These are phyloP conservation scores for Mayetiola destructor DNA, from an alignment of 2,888 invertebrate genomes.

Conservation along the genomic window DNA sequence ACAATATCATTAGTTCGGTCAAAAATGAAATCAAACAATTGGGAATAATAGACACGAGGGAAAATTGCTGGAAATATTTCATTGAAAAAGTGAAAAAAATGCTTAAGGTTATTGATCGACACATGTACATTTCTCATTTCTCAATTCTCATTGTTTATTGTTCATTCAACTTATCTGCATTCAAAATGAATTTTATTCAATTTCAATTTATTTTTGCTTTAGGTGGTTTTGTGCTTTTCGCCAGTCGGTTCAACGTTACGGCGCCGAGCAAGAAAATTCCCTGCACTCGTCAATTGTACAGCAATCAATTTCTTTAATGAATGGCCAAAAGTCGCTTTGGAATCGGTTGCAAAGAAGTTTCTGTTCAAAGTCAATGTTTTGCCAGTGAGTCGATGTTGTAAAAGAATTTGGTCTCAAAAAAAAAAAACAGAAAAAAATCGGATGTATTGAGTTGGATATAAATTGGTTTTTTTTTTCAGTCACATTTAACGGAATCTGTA, in stretches of 20 bases:
- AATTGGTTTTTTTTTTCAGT: constrained; percentile 30
- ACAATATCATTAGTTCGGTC: constrained; percentile 66
- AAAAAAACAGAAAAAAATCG: background rate
- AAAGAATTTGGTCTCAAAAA: too few species aligned
- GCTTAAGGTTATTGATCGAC: constrained; percentile 41
- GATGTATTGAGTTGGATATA: background rate
- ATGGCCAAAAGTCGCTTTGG: constrained; percentile 85
- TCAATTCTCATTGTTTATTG: background rate
- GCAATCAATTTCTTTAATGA: constrained; percentile 95
- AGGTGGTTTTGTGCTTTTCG: constrained; percentile 84
- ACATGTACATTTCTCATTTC: background rate
- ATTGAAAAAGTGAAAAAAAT: constrained; percentile 73
- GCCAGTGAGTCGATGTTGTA: constrained; percentile 48
- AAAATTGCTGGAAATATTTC: constrained; percentile 92
- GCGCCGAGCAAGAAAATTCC: constrained; percentile 79
- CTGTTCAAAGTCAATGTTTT: constrained; percentile 61
- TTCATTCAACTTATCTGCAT: background rate
- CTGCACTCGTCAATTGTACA: constrained; percentile 83
- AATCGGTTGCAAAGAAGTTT: constrained; percentile 78
- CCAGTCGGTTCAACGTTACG: constrained; percentile 85
- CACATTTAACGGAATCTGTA: constrained; percentile 48
- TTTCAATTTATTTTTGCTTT: constrained; percentile 14
- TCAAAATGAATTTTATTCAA: background rate
- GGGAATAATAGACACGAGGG: constrained; percentile 71
- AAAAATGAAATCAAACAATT: constrained; percentile 67